A percentile compares a stretch with the other conserved stretches of the same genome.
Evolutionary conservation across 1,140 invertebrate species (phyloP).

Genomic region (Drosophila hydei): DNA sequence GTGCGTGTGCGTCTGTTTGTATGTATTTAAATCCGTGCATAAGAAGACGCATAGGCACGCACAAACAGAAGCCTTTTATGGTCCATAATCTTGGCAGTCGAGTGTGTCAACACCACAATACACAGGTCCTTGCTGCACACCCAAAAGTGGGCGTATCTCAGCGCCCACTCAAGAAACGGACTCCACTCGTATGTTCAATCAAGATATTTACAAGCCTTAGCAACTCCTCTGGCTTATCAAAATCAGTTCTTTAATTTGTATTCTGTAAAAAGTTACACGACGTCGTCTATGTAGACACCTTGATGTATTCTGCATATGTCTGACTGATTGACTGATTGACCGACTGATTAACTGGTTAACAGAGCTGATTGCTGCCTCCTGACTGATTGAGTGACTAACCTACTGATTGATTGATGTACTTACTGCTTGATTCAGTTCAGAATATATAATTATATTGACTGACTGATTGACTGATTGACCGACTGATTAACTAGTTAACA

Average conservation of each 20-base stretch:
- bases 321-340: neutral
- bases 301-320: too few species aligned
- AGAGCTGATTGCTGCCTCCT: too few species aligned
- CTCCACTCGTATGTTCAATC: neutral
- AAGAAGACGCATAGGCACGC: conserved; percentile 21
- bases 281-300: too few species aligned
- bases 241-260: too few species aligned
- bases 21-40: neutral
- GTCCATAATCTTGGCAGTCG: conserved; percentile 1
- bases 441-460: too few species aligned
- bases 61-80: conserved; percentile 4
- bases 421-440: too few species aligned
- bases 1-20: neutral
- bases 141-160: too few species aligned
- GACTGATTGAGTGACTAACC: neutral
- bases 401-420: neutral
- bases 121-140: neutral
- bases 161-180: neutral
- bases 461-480: neutral
- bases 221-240: too few species aligned
- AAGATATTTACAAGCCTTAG: neutral
- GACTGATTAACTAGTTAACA: neutral
- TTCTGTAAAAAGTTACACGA: too few species aligned
- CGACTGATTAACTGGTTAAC: neutral
- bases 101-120: conserved; percentile 2